Base-by-base conservation (phyloP, 2,888 invertebrate genomes). In the Marasmarcha lunaedactyla region DNA sequence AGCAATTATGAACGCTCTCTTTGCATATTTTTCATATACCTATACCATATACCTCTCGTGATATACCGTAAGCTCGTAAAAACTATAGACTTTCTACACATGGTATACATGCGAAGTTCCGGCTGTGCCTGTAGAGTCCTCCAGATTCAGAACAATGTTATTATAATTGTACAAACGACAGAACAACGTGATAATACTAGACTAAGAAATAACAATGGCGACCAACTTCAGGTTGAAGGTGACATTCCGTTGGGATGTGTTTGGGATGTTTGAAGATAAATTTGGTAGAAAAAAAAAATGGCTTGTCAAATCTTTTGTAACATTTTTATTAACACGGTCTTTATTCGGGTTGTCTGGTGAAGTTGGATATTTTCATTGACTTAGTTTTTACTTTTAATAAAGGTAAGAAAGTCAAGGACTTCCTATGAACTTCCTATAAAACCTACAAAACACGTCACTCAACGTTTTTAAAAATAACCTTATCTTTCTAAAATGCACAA, bases 171-270 rank as follows among this genome's bases (percentile, higher is more conserved):
- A 57, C 51, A 57, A 62, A 60, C 62, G 56, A 61, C 62, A 59
- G 55, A 56, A 60, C 59, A 52, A 52, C 43, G 45, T 48, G 49
- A 51, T 50, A 51, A 39, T 50, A 52, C 46, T 49, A 50, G 45
- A 54, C 46, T 57, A 57, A 64, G 63, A 66, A 69, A 68, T 61
- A 67, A 69, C 67, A 69, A 68, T 64, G 57, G 56, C 46, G 55
- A 55, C 57, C 56, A 54, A 54, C 54, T 55, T 46, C 47, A 57
- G 52, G 27, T 36, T 40, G 36, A 42, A 43, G 25, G 46, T 52
- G n/a, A n/a, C n/a, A n/a, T n/a, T n/a, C n/a, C n/a, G n/a, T 50
- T 49, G 44, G 61, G 6, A 50, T 35, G 4, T 39, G 12, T 33
- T 33, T 43, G 11, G 39, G 35, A 40, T 38, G 38, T 38, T 25